Evolutionary conservation across 1,140 invertebrate species (phyloP).

Genomic region (Uloborus diversus): DNA sequence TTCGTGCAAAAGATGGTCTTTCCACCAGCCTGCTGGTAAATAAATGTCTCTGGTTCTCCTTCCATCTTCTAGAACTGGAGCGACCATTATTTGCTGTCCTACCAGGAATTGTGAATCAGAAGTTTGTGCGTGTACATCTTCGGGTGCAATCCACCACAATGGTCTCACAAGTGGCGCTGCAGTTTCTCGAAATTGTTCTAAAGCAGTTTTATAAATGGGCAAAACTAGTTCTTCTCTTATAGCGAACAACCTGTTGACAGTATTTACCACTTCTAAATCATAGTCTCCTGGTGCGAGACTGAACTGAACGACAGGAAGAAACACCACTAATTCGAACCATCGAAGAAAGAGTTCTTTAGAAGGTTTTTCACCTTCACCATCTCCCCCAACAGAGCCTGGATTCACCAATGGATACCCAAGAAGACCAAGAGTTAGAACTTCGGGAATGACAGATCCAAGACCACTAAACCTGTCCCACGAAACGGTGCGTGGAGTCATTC

Average conservation of each 20-base stretch:
- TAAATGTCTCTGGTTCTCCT: conserved; percentile 78
- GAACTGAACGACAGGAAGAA: conserved; percentile 91
- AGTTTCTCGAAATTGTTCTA: conserved; percentile 75
- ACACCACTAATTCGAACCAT: conserved; percentile 94
- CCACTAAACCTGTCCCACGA: conserved; percentile 79
- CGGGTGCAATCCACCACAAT: conserved; percentile 89
- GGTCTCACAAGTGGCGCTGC: conserved; percentile 87
- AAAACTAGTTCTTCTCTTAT: conserved; percentile 64
- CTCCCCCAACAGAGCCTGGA: conserved; percentile 91
- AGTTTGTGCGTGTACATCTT: conserved; percentile 79
- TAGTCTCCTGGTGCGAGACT: conserved; percentile 89
- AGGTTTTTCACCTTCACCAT: conserved; percentile 70
- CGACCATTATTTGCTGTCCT: conserved; percentile 90
- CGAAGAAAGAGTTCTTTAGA: conserved; percentile 89
- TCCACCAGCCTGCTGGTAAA: conserved; percentile 87
- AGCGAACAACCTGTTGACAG: conserved; percentile 81
- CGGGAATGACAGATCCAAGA: conserved; percentile 83
- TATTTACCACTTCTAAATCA: conserved; percentile 77
- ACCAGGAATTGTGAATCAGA: conserved; percentile 90
- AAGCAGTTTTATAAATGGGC: conserved; percentile 64
- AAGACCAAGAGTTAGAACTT: conserved; percentile 84
- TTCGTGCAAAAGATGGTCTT: conserved; percentile 85
- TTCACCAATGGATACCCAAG: conserved; percentile 91
- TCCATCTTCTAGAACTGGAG: conserved; percentile 81
- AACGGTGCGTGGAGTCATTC: conserved; percentile 84